These are phyloP conservation scores for Eilema depressum DNA, from an alignment of 2,888 invertebrate genomes.

Conservation along the genomic window DNA sequence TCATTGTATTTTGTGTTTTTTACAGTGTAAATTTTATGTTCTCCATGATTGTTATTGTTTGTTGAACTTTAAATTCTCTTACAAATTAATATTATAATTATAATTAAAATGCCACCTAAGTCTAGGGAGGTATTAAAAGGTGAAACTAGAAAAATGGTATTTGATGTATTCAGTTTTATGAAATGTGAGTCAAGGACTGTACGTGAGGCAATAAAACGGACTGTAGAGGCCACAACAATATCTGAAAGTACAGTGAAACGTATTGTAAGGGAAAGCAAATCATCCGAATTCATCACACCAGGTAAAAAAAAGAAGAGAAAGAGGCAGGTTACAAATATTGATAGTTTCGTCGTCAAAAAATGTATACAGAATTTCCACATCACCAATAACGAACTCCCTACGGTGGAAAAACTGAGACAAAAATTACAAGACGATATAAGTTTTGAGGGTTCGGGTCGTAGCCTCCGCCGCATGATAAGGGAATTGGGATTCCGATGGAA, in stretches of 20 bases:
- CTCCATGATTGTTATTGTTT: neutral
- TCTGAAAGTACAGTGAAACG: neutral
- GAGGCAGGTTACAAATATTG: neutral
- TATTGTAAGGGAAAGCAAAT: neutral
- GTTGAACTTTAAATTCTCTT: neutral
- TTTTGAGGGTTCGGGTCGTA: neutral
- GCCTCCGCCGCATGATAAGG: neutral
- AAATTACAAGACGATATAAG: neutral
- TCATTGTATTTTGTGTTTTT: no score
- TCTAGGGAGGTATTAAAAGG: neutral
- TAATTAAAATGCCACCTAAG: neutral
- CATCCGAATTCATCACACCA: neutral
- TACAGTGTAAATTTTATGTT: neutral
- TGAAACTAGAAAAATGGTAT: neutral
- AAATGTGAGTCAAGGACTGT: neutral
- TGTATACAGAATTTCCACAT: neutral
- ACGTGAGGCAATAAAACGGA: neutral
- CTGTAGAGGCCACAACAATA: neutral
- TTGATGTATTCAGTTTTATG: constrained; percentile 4
- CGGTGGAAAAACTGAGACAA: neutral
- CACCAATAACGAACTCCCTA: neutral
- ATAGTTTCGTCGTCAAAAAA: neutral
- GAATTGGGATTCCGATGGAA: constrained; percentile 8
- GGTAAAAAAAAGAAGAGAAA: neutral
- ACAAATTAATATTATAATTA: no score